Evolutionary conservation across 2,888 invertebrate genomes (phyloP).

Genomic region (Drosophila rellima): DNA sequence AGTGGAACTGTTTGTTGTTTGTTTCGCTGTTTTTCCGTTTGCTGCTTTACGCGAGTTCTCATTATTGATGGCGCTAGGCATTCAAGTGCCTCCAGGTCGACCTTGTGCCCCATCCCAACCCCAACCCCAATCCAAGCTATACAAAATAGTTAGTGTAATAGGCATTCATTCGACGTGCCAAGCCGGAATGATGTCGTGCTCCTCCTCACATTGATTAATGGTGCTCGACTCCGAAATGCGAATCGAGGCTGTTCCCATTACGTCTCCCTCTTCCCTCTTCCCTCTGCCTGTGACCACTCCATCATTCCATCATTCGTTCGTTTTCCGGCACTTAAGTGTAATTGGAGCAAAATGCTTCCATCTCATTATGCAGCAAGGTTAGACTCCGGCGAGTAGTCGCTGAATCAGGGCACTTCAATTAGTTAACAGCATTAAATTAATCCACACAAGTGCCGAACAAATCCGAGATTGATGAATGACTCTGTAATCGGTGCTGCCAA

Average conservation of each 20-base stretch:
- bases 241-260: slow-evolving; percentile 31
- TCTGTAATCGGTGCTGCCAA: background rate
- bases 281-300: slow-evolving; percentile 30
- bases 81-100: slow-evolving; percentile 66
- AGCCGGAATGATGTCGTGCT: slow-evolving; percentile 64
- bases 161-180: slow-evolving; percentile 72
- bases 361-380: slow-evolving; percentile 69
- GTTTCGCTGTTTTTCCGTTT: slow-evolving; percentile 65
- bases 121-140: slow-evolving; percentile 1
- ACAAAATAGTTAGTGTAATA: slow-evolving; percentile 61
- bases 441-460: slow-evolving; percentile 43
- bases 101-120: slow-evolving; percentile 55
- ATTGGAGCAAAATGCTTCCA: slow-evolving; percentile 74
- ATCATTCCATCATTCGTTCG: slow-evolving; percentile 56
- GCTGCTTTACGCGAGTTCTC: slow-evolving; percentile 68
- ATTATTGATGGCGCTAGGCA: slow-evolving; percentile 71
- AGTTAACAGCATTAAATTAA: slow-evolving; percentile 72
- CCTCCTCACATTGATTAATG: slow-evolving; percentile 74
- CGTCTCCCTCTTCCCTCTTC: background rate
- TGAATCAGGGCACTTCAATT: slow-evolving; percentile 79
- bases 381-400: slow-evolving; percentile 27
- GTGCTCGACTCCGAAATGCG: slow-evolving; percentile 45
- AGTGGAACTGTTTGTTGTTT: slow-evolving; percentile 62
- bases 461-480: slow-evolving; percentile 52
- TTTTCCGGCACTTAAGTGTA: slow-evolving; percentile 79